Base-by-base conservation (phyloP, 2,797 vertebrate genomes). In the Xyrichtys novacula region DNA sequence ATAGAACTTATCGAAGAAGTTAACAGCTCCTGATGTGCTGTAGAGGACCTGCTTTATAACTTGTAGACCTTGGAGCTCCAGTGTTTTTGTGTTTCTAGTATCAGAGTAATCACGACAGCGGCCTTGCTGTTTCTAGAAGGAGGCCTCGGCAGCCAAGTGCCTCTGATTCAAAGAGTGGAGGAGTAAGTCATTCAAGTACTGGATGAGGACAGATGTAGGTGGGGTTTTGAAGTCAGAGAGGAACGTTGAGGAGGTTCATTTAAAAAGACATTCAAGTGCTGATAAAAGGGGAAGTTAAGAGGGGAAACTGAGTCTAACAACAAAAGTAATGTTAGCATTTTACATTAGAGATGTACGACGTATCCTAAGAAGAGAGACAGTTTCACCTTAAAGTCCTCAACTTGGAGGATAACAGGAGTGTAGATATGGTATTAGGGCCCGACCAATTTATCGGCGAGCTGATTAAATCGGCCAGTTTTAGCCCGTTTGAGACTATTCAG, bases 181-280 rank as follows among this genome's bases (percentile, higher is more conserved):
- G 42, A 74, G 71, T 65, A 64, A 78, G 78, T 81, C 79, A 74
- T 69, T 78, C 69, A 74, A 62, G 72, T 49, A 20, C 64, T 57
- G 50, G 47, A 58, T 38, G 54, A 63, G 43, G 55, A 52, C 56
- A 59, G 71, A 54, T 39, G 25, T 36, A 17, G 43, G 39, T 62
- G 61, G 60, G 61, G 60, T 67, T 71, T 53, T 47, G 12, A 56
- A 69, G 65, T 57, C 74, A 57, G 68, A 56, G 58, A 36, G 59
- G 55, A 69, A 38, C 49, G 47, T 23, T 23, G 32, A 69, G 42
- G 38, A 59, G 48, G 47, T 53, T 65, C 20, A 34, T 9, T 48
- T 55, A 63, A 52, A 60, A 25, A 76, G 29, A 60, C 31, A n/a
- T 32, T 32, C 31, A 3, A 32, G 31, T 4, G 31, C 2, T 10